phyloP scores from a whole-genome alignment of 92 coral and sea anemone species.

The Bergia sp. region DNA sequence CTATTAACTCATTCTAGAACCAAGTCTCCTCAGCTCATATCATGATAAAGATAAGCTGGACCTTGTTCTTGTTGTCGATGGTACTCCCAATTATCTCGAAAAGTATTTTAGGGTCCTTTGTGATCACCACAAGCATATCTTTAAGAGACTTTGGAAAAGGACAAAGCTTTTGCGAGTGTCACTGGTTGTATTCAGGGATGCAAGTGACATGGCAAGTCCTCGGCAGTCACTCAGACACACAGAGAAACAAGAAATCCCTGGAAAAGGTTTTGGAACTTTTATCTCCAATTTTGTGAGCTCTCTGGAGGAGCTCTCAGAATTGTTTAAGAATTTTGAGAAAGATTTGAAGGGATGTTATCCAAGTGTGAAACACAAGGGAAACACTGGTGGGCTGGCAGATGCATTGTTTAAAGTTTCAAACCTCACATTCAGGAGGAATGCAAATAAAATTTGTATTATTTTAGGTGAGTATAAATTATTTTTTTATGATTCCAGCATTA shows the following conservation, averaged over 20 bases:
- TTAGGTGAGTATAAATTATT: background rate
- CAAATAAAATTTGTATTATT: constrained; percentile 25
- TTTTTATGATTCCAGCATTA: background rate
- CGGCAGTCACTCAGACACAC: background rate
- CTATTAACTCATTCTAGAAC: background rate
- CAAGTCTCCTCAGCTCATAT: background rate
- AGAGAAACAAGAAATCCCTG: background rate
- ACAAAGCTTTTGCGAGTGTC: constrained; percentile 21
- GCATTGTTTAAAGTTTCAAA: constrained; percentile 6
- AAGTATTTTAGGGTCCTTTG: constrained; percentile 23
- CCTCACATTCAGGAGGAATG: constrained; percentile 31
- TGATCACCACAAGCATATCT: background rate
- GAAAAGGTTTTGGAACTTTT: background rate
- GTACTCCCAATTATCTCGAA: background rate
- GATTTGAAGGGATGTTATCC: background rate
- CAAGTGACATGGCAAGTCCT: too few species aligned
- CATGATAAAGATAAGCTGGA: constrained; percentile 21
- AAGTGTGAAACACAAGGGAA: background rate
- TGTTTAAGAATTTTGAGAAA: background rate
- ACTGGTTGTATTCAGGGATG: constrained; percentile 16
- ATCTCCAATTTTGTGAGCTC: constrained; percentile 26
- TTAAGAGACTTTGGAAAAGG: background rate
- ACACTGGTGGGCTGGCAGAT: constrained; percentile 12
- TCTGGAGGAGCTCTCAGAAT: constrained; percentile 21
- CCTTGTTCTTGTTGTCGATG: constrained; percentile 22